phyloP scores from a whole-genome alignment of 2,888 invertebrate genomes.

The Caenorhabditis japonica region DNA sequence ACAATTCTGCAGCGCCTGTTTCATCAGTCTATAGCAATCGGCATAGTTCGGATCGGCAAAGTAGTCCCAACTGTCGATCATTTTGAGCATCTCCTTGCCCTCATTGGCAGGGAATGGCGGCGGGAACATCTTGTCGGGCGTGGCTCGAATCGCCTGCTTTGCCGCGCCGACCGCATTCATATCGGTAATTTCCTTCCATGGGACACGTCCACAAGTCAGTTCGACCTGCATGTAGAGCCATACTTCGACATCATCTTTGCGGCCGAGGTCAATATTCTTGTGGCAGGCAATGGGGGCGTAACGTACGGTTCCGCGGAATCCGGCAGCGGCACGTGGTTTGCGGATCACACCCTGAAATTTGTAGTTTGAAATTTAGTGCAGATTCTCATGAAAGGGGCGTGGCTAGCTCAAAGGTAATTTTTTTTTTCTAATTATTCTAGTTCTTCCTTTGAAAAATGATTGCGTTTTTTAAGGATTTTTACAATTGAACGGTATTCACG shows the following conservation, averaged over 20 bases:
- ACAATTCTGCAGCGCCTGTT: slow-evolving; percentile 50
- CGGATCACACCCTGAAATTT: slow-evolving; percentile 60
- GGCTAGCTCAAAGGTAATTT: too few relatives aligned
- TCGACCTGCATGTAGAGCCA: slow-evolving; percentile 71
- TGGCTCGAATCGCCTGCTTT: slow-evolving; percentile 57
- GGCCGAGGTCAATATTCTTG: slow-evolving; percentile 65
- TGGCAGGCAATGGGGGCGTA: slow-evolving; percentile 74
- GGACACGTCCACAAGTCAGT: slow-evolving; percentile 64
- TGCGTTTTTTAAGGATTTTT: too few relatives aligned
- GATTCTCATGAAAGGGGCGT: neutral
- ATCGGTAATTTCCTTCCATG: slow-evolving; percentile 67
- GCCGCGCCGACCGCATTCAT: slow-evolving; percentile 65
- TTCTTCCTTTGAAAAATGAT: too few relatives aligned
- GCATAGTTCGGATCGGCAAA: slow-evolving; percentile 64
- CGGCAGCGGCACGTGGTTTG: slow-evolving; percentile 71
- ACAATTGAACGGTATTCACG: too few relatives aligned
- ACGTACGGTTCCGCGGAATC: slow-evolving; percentile 75
- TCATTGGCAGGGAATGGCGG: slow-evolving; percentile 52
- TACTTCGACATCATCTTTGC: slow-evolving; percentile 68
- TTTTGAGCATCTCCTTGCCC: slow-evolving; percentile 53
- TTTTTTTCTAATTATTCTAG: too few relatives aligned
- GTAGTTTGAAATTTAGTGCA: neutral
- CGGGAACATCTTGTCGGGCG: slow-evolving; percentile 62
- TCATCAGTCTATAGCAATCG: slow-evolving; percentile 57
- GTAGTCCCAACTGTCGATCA: slow-evolving; percentile 63